These are phyloP conservation scores for Neofelis nebulosa DNA, from an alignment of 2,113 vertebrate genomes.

Conservation along the genomic window DNA sequence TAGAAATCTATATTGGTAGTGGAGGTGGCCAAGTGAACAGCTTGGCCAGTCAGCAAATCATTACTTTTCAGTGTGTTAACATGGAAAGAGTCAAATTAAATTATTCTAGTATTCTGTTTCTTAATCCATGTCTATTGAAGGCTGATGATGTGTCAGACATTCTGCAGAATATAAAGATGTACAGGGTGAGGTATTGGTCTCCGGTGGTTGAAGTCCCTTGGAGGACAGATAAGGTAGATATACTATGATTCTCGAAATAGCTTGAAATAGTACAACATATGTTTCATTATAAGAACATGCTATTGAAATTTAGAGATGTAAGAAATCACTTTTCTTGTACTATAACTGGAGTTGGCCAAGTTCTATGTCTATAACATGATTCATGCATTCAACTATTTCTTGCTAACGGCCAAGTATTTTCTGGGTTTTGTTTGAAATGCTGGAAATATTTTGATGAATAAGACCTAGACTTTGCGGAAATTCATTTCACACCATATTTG, in stretches of 20 bases:
- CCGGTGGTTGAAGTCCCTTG: neutral
- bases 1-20: neutral
- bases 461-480: neutral
- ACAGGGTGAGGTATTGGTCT: neutral
- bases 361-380: neutral
- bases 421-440: neutral
- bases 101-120: neutral
- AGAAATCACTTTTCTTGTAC: neutral
- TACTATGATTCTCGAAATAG: neutral
- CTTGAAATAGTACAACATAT: neutral
- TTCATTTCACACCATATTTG: neutral
- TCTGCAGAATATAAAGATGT: neutral
- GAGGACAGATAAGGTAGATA: neutral
- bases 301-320: neutral
- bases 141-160: neutral
- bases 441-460: neutral
- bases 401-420: neutral
- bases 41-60: neutral
- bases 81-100: constrained; percentile 22
- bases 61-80: neutral
- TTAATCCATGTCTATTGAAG: neutral
- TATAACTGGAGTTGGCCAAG: neutral
- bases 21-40: constrained; percentile 13
- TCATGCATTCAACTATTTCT: neutral
- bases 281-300: neutral